These are phyloP conservation scores for Clinocottus analis DNA, from an alignment of 2,113 vertebrate species.

Conservation along the genomic window DNA sequence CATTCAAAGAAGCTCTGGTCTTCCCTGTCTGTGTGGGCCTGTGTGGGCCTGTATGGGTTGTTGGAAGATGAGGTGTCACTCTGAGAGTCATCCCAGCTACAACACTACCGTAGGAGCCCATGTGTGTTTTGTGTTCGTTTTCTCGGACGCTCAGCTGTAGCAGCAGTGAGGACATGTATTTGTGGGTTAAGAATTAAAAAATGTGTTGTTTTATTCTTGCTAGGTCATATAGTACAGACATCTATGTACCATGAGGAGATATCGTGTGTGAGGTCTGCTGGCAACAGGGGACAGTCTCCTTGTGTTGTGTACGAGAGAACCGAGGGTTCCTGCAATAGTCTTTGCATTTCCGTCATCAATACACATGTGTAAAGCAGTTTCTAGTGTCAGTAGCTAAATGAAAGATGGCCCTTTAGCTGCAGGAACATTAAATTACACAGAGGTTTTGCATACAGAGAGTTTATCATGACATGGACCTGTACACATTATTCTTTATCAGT, in stretches of 20 bases:
- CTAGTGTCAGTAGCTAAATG: background rate
- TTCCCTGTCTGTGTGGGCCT: slow-evolving; percentile 14
- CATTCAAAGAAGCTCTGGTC: slow-evolving; percentile 44
- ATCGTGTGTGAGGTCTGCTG: slow-evolving; percentile 51
- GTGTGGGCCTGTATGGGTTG: slow-evolving; percentile 29
- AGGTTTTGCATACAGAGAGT: background rate
- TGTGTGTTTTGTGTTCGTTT: background rate
- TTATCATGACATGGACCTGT: background rate
- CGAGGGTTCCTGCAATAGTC: slow-evolving; percentile 21
- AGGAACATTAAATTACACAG: background rate
- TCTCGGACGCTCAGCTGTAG: too few relatives aligned
- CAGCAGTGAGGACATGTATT: slow-evolving; percentile 44
- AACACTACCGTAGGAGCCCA: slow-evolving; percentile 12
- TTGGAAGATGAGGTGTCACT: slow-evolving; percentile 51
- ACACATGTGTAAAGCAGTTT: slow-evolving; percentile 13
- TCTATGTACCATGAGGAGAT: slow-evolving; percentile 37
- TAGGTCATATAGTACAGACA: slow-evolving; percentile 26
- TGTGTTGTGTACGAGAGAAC: slow-evolving; percentile 24
- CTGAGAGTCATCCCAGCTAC: slow-evolving; percentile 31
- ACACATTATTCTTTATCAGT: background rate
- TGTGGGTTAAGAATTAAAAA: slow-evolving; percentile 46
- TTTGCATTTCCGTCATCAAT: slow-evolving; percentile 37
- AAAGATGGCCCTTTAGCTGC: background rate
- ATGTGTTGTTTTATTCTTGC: slow-evolving; percentile 17
- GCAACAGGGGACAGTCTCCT: slow-evolving; percentile 10